Evolutionary conservation across 2,113 vertebrate species (phyloP).

Genomic region (Rutilus rutilus): DNA sequence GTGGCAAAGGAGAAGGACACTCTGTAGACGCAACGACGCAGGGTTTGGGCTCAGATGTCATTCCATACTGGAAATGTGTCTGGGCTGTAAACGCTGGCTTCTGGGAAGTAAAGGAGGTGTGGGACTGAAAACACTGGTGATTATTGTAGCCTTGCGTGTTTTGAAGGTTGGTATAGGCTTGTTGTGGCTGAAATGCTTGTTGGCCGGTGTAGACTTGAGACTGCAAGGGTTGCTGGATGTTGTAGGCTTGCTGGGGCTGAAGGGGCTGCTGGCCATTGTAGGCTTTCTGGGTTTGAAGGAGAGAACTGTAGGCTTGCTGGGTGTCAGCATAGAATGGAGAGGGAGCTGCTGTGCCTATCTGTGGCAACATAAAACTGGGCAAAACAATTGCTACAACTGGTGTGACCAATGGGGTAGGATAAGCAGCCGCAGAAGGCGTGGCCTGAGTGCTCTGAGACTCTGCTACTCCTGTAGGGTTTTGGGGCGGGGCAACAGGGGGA

Average conservation of each 20-base stretch:
- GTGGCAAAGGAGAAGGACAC: slow-evolving; percentile 78
- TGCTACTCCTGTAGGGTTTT: slow-evolving; percentile 65
- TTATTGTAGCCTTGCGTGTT: slow-evolving; percentile 2
- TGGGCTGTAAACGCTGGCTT: slow-evolving; percentile 73
- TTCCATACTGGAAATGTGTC: slow-evolving; percentile 71
- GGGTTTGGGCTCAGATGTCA: slow-evolving; percentile 69
- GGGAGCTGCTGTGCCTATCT: slow-evolving; percentile 68
- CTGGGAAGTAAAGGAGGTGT: slow-evolving; percentile 36
- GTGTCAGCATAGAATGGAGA: slow-evolving; percentile 72
- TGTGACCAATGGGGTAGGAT: slow-evolving; percentile 80
- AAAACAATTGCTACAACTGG: slow-evolving; percentile 86
- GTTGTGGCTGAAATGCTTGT: slow-evolving; percentile 55
- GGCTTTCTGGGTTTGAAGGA: slow-evolving; percentile 63
- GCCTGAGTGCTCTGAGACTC: slow-evolving; percentile 71
- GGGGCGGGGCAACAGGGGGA: slow-evolving; percentile 74
- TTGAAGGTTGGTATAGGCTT: slow-evolving; percentile 45
- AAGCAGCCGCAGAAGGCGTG: slow-evolving; percentile 68
- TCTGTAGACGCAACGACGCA: slow-evolving; percentile 59
- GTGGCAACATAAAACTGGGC: slow-evolving; percentile 82
- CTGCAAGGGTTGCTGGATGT: slow-evolving; percentile 69
- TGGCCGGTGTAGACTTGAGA: slow-evolving; percentile 63
- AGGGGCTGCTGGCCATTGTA: slow-evolving; percentile 71
- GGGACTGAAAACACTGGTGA: slow-evolving; percentile 64
- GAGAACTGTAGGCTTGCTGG: slow-evolving; percentile 65
- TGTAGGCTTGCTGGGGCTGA: slow-evolving; percentile 57